A percentile compares a stretch with the other conserved stretches of the same genome.
Conservation (phyloP, 2,888 invertebrate genomes). For the Pandemis corylana region DNA sequence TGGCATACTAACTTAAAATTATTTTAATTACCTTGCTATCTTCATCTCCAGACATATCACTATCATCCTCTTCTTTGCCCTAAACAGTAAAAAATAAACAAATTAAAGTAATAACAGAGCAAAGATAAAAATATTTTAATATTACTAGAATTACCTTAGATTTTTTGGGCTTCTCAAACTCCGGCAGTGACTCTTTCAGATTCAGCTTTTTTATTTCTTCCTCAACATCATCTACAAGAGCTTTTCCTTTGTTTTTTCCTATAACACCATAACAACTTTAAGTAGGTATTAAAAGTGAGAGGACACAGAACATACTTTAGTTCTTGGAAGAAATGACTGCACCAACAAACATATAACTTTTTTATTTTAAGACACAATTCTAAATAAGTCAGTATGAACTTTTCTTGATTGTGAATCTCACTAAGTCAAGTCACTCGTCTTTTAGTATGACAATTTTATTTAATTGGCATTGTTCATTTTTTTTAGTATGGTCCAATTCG, state of each 20-base stretch:
- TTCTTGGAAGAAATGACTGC: neutral
- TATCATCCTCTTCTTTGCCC: constrained; percentile 49
- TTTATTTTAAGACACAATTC: too few species aligned
- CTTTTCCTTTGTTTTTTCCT: constrained; percentile 76
- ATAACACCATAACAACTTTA: constrained; percentile 6
- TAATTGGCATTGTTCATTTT: too few species aligned
- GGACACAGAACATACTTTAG: neutral
- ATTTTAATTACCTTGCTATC: constrained; percentile 60
- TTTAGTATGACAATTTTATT: neutral
- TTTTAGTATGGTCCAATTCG: too few species aligned
- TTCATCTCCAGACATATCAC: constrained; percentile 54
- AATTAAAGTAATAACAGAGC: neutral
- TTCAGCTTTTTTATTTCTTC: constrained; percentile 78
- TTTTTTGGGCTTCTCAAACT: constrained; percentile 58
- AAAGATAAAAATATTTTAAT: neutral
- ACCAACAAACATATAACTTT: too few species aligned
- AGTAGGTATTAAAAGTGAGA: neutral
- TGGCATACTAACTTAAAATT: neutral
- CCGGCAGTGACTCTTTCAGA: constrained; percentile 66
- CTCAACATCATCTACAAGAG: constrained; percentile 76
- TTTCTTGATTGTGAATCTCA: too few species aligned
- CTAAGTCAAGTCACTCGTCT: too few species aligned
- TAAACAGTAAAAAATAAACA: constrained; percentile 17
- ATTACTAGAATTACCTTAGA: constrained; percentile 52
- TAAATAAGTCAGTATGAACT: too few species aligned